Conservation (phyloP, 2,888 invertebrate species). For the Baronia brevicornis region DNA sequence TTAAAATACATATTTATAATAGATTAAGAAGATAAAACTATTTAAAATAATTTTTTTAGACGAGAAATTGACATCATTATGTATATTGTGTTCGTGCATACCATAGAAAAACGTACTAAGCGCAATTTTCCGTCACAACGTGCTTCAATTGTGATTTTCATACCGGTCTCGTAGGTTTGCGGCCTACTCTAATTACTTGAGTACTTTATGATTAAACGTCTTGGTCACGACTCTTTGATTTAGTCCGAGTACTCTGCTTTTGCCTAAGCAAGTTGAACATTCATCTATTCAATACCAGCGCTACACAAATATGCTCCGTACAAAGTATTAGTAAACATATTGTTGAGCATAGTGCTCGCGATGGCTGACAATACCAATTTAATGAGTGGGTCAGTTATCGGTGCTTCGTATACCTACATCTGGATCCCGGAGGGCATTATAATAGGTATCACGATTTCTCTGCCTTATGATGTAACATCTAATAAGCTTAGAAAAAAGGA, state of each 20-base stretch:
- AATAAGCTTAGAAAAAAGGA: too few relatives aligned
- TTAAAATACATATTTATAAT: too few relatives aligned
- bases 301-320: neutral
- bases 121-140: constrained; percentile 61
- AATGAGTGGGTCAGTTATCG: constrained; percentile 21
- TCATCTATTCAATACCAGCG: constrained; percentile 43
- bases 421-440: constrained; percentile 25
- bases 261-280: constrained; percentile 54
- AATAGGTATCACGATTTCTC: constrained; percentile 31
- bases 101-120: constrained; percentile 32
- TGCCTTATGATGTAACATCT: constrained; percentile 32
- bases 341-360: constrained; percentile 5
- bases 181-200: constrained; percentile 71
- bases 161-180: constrained; percentile 64
- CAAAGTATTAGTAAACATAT: constrained; percentile 7
- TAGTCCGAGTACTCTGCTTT: constrained; percentile 62
- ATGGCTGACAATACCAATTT: constrained; percentile 20
- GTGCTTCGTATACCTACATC: constrained; percentile 22
- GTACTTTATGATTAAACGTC: constrained; percentile 71
- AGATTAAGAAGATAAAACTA: too few relatives aligned
- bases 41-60: too few relatives aligned
- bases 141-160: constrained; percentile 70
- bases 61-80: too few relatives aligned
- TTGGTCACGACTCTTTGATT: constrained; percentile 68
- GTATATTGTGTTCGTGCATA: too few relatives aligned